Percentiles rank a stretch among this genome's conserved stretches.
phyloP scores from a whole-genome alignment of 2,888 invertebrate genomes.

The Parapristionchus giblindavisi region DNA sequence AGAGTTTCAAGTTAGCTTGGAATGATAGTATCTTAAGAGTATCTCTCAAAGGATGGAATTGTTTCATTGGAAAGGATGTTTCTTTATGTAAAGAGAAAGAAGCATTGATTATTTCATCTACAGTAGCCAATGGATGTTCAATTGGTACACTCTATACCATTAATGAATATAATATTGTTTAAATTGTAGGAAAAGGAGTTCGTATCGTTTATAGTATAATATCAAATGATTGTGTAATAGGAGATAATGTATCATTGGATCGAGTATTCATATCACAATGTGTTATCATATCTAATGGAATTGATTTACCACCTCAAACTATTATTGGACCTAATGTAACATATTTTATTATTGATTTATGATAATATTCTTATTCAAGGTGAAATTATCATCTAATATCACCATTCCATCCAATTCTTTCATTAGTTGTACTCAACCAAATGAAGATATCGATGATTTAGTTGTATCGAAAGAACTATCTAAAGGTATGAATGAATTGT shows the following conservation, averaged over 20 bases:
- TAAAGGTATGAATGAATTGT: neutral
- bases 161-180: neutral
- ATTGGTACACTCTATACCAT: neutral
- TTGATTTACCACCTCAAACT: neutral
- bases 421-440: neutral
- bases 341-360: too few species aligned
- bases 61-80: constrained; percentile 10
- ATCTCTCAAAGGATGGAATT: constrained; percentile 31
- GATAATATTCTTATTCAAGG: neutral
- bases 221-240: constrained; percentile 3
- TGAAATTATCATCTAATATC: constrained; percentile 15
- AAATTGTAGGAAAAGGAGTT: neutral
- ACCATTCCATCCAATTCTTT: neutral
- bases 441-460: constrained; percentile 24
- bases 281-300: constrained; percentile 19
- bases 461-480: neutral
- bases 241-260: neutral
- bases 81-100: neutral
- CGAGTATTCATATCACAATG: constrained; percentile 7
- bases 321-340: constrained; percentile 31
- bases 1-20: too few species aligned
- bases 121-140: constrained; percentile 1
- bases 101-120: constrained; percentile 2
- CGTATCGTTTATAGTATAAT: neutral
- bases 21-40: constrained; percentile 2